These are phyloP conservation scores for Antheraea yamamai DNA, from an alignment of 2,888 invertebrate species.

Conservation along the genomic window DNA sequence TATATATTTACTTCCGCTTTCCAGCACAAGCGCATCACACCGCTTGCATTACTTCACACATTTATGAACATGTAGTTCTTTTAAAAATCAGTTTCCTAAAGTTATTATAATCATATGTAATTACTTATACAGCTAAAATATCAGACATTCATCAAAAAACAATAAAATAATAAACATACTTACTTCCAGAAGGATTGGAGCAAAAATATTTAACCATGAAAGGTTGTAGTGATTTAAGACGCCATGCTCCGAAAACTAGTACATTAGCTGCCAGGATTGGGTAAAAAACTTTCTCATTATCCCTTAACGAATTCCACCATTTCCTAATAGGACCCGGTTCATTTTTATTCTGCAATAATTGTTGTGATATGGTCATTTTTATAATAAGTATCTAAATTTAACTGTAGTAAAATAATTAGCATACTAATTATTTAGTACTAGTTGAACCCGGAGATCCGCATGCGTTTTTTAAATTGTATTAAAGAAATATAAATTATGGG, in stretches of 20 bases:
- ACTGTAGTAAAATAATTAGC: background rate
- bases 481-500: too few relatives aligned
- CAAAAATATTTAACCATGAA: slow-evolving; percentile 93
- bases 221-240: slow-evolving; percentile 86
- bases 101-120: too few relatives aligned
- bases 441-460: too few relatives aligned
- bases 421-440: background rate
- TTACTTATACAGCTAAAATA: background rate
- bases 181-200: slow-evolving; percentile 90
- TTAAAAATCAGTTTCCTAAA: too few relatives aligned
- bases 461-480: too few relatives aligned
- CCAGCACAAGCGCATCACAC: too few relatives aligned
- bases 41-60: too few relatives aligned
- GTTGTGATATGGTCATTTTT: background rate
- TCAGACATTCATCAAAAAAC: background rate
- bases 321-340: slow-evolving; percentile 70
- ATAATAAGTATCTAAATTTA: background rate
- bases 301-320: slow-evolving; percentile 88
- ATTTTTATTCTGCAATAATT: slow-evolving; percentile 36
- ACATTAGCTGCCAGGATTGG: slow-evolving; percentile 90
- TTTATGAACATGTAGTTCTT: too few relatives aligned
- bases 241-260: slow-evolving; percentile 92
- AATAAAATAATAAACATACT: slow-evolving; percentile 47
- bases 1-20: too few relatives aligned
- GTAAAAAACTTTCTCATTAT: slow-evolving; percentile 89